Conservation (phyloP, 2,888 invertebrate genomes). For the Volucella inanis region DNA sequence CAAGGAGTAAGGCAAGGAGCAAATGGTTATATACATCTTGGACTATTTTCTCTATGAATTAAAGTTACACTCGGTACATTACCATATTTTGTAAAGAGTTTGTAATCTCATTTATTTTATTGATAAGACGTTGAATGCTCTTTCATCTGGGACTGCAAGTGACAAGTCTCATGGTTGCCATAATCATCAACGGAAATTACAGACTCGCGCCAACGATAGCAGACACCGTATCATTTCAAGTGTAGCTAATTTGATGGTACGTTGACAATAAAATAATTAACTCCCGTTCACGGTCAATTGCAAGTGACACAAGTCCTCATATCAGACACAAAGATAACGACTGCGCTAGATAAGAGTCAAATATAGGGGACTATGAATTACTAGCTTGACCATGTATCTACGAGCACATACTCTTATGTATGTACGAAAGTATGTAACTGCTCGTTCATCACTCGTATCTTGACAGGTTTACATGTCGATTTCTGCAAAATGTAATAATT, state of each 20-base stretch:
- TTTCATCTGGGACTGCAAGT: slow-evolving; percentile 3
- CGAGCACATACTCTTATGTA: background rate
- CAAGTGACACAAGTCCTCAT: slow-evolving; percentile 16
- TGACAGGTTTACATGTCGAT: background rate
- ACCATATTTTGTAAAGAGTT: background rate
- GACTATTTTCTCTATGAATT: background rate
- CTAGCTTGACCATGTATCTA: background rate
- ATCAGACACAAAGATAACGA: slow-evolving; percentile 1
- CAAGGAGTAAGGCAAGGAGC: too few relatives aligned
- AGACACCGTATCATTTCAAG: slow-evolving; percentile 14
- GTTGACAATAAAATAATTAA: slow-evolving; percentile 16
- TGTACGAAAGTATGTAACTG: background rate
- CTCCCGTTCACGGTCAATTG: slow-evolving; percentile 30
- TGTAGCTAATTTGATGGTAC: slow-evolving; percentile 27
- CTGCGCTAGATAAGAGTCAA: background rate
- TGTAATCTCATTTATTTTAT: background rate
- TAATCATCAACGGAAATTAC: slow-evolving; percentile 40
- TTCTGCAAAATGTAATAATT: slow-evolving; percentile 12
- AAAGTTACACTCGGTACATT: background rate
- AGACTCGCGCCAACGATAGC: slow-evolving; percentile 1
- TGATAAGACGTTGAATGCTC: slow-evolving; percentile 5
- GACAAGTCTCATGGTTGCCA: slow-evolving; percentile 16
- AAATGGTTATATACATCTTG: background rate
- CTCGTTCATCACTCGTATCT: too few relatives aligned
- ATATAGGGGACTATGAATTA: background rate